Conservation (phyloP, 1,140 invertebrate genomes). For the Aphaenogaster floridana region DNA sequence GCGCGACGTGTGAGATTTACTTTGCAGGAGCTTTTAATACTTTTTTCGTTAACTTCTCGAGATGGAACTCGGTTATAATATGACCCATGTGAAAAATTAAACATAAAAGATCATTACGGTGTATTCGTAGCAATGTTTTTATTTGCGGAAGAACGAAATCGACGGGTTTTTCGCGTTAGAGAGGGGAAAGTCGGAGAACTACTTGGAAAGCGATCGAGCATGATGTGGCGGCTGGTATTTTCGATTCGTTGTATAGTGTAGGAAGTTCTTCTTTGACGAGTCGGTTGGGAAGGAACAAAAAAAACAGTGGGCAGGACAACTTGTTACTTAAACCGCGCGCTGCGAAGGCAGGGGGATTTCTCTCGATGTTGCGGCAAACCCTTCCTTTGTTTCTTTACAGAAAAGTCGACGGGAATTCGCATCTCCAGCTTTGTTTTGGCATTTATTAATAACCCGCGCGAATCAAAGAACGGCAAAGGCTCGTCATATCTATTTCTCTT, state of each 20-base stretch:
- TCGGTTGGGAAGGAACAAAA: constrained; percentile 73
- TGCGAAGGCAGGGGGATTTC: constrained; percentile 53
- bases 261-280: constrained; percentile 80
- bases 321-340: constrained; percentile 83
- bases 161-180: constrained; percentile 22
- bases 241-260: constrained; percentile 37
- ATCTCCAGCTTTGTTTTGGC: constrained; percentile 81
- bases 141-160: constrained; percentile 6
- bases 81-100: background rate
- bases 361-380: constrained; percentile 71
- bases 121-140: constrained; percentile 13
- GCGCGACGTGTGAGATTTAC: background rate
- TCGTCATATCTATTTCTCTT: constrained; percentile 13
- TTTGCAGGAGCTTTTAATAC: background rate
- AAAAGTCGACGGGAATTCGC: constrained; percentile 78
- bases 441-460: constrained; percentile 78
- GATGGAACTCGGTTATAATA: background rate
- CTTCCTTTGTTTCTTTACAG: constrained; percentile 78
- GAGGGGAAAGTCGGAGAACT: constrained; percentile 33
- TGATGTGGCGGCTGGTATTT: constrained; percentile 59
- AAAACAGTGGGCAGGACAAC: constrained; percentile 75
- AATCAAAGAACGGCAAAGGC: constrained; percentile 65
- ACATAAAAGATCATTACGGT: background rate
- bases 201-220: constrained; percentile 51
- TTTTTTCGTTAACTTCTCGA: background rate